Evolutionary conservation across 2,797 vertebrate species (phyloP), one percentile per base, ranked within the genome.

Genomic region (Melanotaenia nigrans): DNA sequence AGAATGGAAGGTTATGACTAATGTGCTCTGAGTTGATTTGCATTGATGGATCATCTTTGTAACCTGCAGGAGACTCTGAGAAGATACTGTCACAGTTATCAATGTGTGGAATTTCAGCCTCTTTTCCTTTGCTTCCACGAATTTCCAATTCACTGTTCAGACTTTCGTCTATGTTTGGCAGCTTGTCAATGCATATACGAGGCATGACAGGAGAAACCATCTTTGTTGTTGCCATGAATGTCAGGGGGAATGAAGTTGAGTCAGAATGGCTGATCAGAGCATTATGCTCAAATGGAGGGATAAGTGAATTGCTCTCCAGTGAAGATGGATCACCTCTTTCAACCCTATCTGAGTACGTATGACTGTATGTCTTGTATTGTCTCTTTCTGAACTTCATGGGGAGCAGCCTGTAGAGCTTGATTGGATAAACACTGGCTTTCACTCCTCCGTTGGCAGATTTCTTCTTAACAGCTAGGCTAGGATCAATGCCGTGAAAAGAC

Each of bases 401-500:
- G 61, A 99, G 91, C 60, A 99, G 96, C 80, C 97, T 93, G 75
- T 99, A 99, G 18, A 99, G 96, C 87, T 99, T 99, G 81, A 99
- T 98, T 0, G 98, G 97, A 83, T 99, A 99, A 82, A 97, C 94
- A 13, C 95, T 96, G 42, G 96, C 94, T 86, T 98, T 99, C 42
- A 99, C 90, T 59, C 97, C 96, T 24, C 97, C 96, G 0, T 96
- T 97, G 47, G 96, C 95, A 0, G 96, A 95, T 87, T 99, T 99
- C 69, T 96, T 99, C 75, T 95, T 97, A 57, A 96, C 96, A 20
- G 96, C 95, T n/a, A 98, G 90, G 67, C 92, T 95, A 40, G 98
- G 97, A 81, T 99, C 97, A 71, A 99, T 98, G 74, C 97, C 98
- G 49, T 99, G 98, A 91, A 97, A 99, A 77, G 97, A 95, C 88